phyloP scores from a whole-genome alignment of 2,888 invertebrate genomes.

The Saturnia japonica region DNA sequence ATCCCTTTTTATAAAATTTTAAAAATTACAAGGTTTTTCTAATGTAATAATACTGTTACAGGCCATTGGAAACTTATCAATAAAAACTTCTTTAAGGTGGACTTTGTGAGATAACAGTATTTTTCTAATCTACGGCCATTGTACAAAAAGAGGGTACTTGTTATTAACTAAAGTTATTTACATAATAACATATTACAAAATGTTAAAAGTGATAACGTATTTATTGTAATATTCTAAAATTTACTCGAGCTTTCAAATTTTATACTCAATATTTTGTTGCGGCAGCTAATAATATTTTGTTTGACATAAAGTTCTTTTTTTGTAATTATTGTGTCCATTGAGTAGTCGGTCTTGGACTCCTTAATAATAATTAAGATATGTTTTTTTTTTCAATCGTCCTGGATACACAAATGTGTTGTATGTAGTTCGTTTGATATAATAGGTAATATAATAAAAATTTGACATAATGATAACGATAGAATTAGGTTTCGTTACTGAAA shows the following conservation, averaged over 20 bases:
- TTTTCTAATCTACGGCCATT: neutral
- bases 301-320: neutral
- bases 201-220: neutral
- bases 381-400: constrained; percentile 10
- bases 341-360: constrained; percentile 50
- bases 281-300: neutral
- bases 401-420: constrained; percentile 1
- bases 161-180: neutral
- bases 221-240: neutral
- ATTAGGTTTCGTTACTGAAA: neutral
- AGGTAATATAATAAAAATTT: neutral
- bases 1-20: neutral
- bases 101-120: neutral
- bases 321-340: neutral
- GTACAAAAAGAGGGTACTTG: neutral
- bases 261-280: too few relatives aligned
- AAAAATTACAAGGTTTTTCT: neutral
- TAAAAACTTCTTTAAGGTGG: neutral
- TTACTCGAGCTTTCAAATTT: too few relatives aligned
- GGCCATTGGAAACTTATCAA: neutral
- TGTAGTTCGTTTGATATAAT: neutral
- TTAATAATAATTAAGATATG: constrained; percentile 21
- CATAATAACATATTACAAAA: neutral
- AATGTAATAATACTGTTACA: neutral
- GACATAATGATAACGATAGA: neutral